Percentiles rank a stretch among this genome's conserved stretches.
Conservation (phyloP, 2,797 vertebrate genomes). For the Podarcis lilfordi region DNA sequence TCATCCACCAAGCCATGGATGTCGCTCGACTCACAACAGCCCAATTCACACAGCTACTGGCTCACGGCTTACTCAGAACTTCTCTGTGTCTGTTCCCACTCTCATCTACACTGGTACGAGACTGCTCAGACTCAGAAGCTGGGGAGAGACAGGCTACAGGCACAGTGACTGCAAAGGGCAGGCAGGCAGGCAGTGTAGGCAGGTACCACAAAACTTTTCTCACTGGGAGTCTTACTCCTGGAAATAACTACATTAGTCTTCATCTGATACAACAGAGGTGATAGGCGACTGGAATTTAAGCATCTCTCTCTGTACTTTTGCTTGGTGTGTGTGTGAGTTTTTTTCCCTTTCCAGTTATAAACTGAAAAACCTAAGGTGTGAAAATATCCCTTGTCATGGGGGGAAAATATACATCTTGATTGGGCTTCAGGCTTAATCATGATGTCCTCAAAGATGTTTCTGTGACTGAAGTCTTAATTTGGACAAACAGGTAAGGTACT, state of each 20-base stretch:
- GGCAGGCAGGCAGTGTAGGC: conserved; percentile 87
- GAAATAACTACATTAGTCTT: conserved; percentile 52
- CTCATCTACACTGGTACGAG: conserved; percentile 99
- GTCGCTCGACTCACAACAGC: conserved; percentile 99
- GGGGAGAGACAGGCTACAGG: conserved; percentile 79
- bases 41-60: conserved; percentile 98
- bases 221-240: conserved; percentile 42
- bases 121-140: conserved; percentile 83
- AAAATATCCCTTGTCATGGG: background rate
- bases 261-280: conserved; percentile 52
- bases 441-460: conserved; percentile 54
- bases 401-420: background rate
- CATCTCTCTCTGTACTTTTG: conserved; percentile 39
- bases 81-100: conserved; percentile 99
- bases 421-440: conserved; percentile 24
- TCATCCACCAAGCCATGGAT: conserved; percentile 90
- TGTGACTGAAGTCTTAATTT: conserved; percentile 73
- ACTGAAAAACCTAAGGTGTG: background rate
- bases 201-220: conserved; percentile 75
- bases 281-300: conserved; percentile 37
- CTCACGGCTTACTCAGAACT: conserved; percentile 98
- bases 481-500: conserved; percentile 79
- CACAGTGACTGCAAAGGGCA: conserved; percentile 77
- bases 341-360: background rate
- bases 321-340: background rate